Conservation (phyloP, 1,140 invertebrate genomes). For the Trigoniulus corallinus region DNA sequence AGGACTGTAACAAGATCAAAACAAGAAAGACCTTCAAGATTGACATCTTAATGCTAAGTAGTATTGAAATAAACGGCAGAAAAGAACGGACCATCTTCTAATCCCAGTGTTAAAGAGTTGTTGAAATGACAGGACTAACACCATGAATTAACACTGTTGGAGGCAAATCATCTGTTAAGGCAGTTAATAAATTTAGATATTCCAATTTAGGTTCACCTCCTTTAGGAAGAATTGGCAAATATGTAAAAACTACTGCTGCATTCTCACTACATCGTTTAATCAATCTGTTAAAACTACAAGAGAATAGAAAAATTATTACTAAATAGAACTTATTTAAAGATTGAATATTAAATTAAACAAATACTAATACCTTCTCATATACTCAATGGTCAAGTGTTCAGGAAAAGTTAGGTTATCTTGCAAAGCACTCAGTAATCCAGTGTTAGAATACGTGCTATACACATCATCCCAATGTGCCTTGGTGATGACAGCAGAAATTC, state of each 20-base stretch:
- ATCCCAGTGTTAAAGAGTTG: slow-evolving; percentile 73
- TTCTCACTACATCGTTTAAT: slow-evolving; percentile 49
- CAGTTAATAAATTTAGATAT: slow-evolving; percentile 55
- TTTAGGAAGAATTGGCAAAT: slow-evolving; percentile 56
- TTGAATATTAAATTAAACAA: too few relatives aligned
- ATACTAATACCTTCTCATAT: background rate
- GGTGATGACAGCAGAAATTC: slow-evolving; percentile 38
- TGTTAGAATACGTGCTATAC: background rate
- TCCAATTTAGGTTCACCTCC: slow-evolving; percentile 29
- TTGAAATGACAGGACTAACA: slow-evolving; percentile 86
- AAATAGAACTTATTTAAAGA: too few relatives aligned
- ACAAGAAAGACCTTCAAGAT: too few relatives aligned
- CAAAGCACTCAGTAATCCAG: background rate
- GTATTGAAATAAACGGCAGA: too few relatives aligned
- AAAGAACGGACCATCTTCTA: too few relatives aligned
- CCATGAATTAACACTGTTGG: slow-evolving; percentile 89
- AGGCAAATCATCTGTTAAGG: slow-evolving; percentile 66
- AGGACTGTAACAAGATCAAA: too few relatives aligned
- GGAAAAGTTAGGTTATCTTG: background rate
- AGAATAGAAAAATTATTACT: background rate
- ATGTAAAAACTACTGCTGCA: slow-evolving; percentile 67
- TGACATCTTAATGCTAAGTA: too few relatives aligned
- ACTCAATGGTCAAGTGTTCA: background rate
- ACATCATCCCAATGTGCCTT: slow-evolving; percentile 21
- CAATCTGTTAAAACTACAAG: slow-evolving; percentile 50